Evolutionary conservation across 2,797 vertebrate species (phyloP).

Genomic region (Aselliscus stoliczkanus): DNA sequence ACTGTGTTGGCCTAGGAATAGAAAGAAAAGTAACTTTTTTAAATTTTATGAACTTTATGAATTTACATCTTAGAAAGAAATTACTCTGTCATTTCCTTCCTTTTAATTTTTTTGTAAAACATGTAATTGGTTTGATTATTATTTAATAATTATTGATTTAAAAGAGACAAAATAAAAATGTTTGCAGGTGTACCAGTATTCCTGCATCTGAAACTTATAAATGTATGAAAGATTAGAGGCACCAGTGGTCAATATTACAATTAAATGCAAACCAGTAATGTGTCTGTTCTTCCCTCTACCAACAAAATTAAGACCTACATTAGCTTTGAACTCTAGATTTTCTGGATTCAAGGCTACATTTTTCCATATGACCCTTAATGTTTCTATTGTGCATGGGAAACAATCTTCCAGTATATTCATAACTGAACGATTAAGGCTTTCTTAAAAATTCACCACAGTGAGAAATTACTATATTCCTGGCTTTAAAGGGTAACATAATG

Average conservation of each 20-base stretch:
- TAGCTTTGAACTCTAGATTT: slow-evolving; percentile 6
- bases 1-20: neutral
- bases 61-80: neutral
- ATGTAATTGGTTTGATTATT: neutral
- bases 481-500: slow-evolving; percentile 36
- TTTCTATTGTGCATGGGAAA: neutral
- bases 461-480: neutral
- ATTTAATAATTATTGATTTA: neutral
- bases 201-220: neutral
- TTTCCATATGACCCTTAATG: neutral
- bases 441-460: neutral
- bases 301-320: neutral
- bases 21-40: neutral
- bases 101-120: neutral
- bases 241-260: neutral
- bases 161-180: neutral
- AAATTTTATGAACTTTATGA: neutral
- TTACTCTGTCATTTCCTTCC: neutral
- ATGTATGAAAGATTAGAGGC: neutral
- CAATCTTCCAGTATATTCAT: neutral
- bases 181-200: neutral
- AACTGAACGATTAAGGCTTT: neutral
- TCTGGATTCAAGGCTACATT: neutral
- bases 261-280: neutral
- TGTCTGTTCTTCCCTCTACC: neutral